Conservation (phyloP, 2,888 invertebrate species). For the Trypoxylon attenuatum region DNA sequence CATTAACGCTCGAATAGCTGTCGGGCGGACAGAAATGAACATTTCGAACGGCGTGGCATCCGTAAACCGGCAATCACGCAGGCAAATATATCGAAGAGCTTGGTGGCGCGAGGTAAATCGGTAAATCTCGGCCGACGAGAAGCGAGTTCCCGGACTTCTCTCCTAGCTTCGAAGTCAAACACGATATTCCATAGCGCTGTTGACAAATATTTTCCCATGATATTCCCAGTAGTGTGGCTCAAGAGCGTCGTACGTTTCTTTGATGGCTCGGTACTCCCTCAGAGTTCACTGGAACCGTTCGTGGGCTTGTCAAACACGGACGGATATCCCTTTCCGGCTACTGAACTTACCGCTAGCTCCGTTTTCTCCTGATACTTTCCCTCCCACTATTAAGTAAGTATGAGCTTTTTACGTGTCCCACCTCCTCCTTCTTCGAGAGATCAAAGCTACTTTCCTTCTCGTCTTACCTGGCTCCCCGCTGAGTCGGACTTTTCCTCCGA, state of each 20-base stretch:
- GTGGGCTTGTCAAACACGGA: constrained; percentile 11
- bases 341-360: constrained; percentile 46
- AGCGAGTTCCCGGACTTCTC: too few relatives aligned
- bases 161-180: background rate
- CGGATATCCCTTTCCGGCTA: too few relatives aligned
- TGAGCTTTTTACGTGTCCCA: constrained; percentile 36
- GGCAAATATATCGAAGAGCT: too few relatives aligned
- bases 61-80: background rate
- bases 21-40: background rate
- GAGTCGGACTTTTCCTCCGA: background rate
- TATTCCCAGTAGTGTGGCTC: constrained; percentile 13
- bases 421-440: constrained; percentile 39
- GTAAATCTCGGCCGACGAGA: too few relatives aligned
- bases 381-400: constrained; percentile 39
- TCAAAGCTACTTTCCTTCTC: constrained; percentile 48
- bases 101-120: too few relatives aligned
- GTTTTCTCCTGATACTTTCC: constrained; percentile 31
- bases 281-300: constrained; percentile 30
- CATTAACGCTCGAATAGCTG: background rate
- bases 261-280: constrained; percentile 13
- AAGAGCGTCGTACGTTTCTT: constrained; percentile 16
- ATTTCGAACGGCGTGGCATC: background rate
- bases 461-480: background rate
- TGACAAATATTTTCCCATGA: constrained; percentile 39
- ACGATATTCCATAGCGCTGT: background rate